A percentile compares a stretch with the other conserved stretches of the same genome.
phyloP scores from a whole-genome alignment of 2,888 invertebrate genomes.

The Drosophila infuscata region DNA sequence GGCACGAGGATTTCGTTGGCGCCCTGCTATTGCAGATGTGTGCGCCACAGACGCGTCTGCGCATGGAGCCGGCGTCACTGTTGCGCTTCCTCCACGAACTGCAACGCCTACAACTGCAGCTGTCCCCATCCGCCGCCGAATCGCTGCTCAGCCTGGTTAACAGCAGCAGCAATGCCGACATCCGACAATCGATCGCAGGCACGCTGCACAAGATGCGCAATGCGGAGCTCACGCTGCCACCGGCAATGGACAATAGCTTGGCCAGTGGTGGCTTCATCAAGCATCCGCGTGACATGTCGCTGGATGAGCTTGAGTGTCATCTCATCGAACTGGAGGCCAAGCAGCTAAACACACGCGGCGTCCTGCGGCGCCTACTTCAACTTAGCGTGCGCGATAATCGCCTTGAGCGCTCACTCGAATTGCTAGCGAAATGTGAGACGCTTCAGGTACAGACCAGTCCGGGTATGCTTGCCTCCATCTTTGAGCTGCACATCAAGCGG shows the following conservation, averaged over 20 bases:
- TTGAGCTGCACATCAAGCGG: constrained; percentile 87
- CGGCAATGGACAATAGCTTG: constrained; percentile 48
- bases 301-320: constrained; percentile 88
- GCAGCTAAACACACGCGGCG: constrained; percentile 88
- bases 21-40: constrained; percentile 86
- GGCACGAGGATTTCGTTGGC: constrained; percentile 87
- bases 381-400: constrained; percentile 87
- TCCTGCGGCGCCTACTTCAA: constrained; percentile 88
- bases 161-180: constrained; percentile 16
- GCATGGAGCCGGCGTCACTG: constrained; percentile 85
- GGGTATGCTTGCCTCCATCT: constrained; percentile 89
- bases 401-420: constrained; percentile 86
- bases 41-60: constrained; percentile 84
- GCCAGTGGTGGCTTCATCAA: constrained; percentile 83
- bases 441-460: constrained; percentile 87
- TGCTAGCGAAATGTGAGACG: constrained; percentile 86
- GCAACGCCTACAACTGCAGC: constrained; percentile 79
- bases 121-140: constrained; percentile 86
- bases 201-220: constrained; percentile 84
- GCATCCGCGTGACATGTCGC: constrained; percentile 88
- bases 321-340: constrained; percentile 88
- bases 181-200: constrained; percentile 66
- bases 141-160: constrained; percentile 74
- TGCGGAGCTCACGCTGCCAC: constrained; percentile 77
- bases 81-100: constrained; percentile 85